Conservation (phyloP, 2,888 invertebrate species). For the Napeogenes sylphis region DNA sequence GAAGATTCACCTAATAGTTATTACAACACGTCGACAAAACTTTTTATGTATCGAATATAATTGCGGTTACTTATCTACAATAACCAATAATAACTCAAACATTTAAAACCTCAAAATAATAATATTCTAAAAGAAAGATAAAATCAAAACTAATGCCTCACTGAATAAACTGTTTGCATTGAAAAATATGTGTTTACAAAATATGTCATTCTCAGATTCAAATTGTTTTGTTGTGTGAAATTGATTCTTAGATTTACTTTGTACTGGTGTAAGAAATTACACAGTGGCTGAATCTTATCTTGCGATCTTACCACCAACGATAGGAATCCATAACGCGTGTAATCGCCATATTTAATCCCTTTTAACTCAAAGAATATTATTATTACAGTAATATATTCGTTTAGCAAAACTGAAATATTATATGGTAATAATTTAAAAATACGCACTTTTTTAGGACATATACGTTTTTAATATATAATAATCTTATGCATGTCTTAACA, state of each 20-base stretch:
- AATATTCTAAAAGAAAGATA: constrained; percentile 60
- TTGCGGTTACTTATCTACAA: constrained; percentile 4
- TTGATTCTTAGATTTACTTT: constrained; percentile 49
- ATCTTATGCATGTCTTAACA: too few species aligned
- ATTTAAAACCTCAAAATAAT: constrained; percentile 35
- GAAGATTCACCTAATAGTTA: not conserved
- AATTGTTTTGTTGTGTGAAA: constrained; percentile 60
- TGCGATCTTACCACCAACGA: constrained; percentile 12
- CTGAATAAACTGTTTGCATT: constrained; percentile 65
- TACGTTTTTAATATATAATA: too few species aligned
- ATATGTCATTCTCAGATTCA: constrained; percentile 62
- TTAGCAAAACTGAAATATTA: too few species aligned
- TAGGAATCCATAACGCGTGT: not conserved
- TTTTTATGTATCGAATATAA: constrained; percentile 2
- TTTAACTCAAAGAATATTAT: not conserved
- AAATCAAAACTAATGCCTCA: constrained; percentile 63
- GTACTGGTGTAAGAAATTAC: constrained; percentile 34
- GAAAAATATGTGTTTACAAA: constrained; percentile 66
- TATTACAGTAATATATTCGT: not conserved
- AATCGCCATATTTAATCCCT: not conserved
- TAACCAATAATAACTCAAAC: too few species aligned
- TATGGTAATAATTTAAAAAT: too few species aligned
- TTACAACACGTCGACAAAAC: too few species aligned
- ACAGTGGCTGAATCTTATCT: constrained; percentile 33
- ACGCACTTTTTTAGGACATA: too few species aligned